These are phyloP conservation scores for Brassicogethes aeneus DNA, from an alignment of 2,888 invertebrate species.

Conservation along the genomic window DNA sequence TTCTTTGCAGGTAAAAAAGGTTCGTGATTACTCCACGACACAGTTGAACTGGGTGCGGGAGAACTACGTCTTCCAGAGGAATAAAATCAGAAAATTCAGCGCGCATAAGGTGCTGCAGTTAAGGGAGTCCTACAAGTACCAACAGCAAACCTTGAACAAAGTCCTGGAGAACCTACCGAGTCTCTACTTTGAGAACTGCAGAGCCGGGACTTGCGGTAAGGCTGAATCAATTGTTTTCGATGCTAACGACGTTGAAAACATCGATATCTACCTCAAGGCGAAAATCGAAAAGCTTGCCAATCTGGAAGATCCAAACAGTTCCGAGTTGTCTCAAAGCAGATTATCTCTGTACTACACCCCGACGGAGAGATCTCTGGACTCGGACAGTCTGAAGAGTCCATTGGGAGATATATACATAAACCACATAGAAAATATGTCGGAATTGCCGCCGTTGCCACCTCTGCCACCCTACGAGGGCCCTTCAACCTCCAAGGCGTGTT, in stretches of 20 bases:
- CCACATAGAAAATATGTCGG: conserved; percentile 46
- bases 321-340: conserved; percentile 54
- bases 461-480: conserved; percentile 36
- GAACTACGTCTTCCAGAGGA: conserved; percentile 91
- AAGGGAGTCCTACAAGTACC: conserved; percentile 90
- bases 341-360: conserved; percentile 77
- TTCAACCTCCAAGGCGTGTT: conserved; percentile 36
- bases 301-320: conserved; percentile 37
- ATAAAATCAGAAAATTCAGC: conserved; percentile 91
- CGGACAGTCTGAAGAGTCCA: conserved; percentile 32
- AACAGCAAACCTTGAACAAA: conserved; percentile 90
- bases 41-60: conserved; percentile 92
- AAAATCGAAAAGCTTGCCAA: conserved; percentile 54
- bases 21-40: conserved; percentile 83
- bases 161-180: conserved; percentile 87
- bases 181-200: conserved; percentile 87
- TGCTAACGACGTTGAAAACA: conserved; percentile 50
- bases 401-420: conserved; percentile 57
- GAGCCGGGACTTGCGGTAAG: conserved; percentile 69
- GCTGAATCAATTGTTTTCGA: conserved; percentile 70
- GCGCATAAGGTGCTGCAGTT: conserved; percentile 82
- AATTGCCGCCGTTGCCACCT: conserved; percentile 9
- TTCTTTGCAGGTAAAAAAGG: conserved; percentile 72
- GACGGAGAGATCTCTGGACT: conserved; percentile 53
- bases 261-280: conserved; percentile 60